phyloP scores from a whole-genome alignment of 2,113 vertebrate genomes.

The Mobula hypostoma region DNA sequence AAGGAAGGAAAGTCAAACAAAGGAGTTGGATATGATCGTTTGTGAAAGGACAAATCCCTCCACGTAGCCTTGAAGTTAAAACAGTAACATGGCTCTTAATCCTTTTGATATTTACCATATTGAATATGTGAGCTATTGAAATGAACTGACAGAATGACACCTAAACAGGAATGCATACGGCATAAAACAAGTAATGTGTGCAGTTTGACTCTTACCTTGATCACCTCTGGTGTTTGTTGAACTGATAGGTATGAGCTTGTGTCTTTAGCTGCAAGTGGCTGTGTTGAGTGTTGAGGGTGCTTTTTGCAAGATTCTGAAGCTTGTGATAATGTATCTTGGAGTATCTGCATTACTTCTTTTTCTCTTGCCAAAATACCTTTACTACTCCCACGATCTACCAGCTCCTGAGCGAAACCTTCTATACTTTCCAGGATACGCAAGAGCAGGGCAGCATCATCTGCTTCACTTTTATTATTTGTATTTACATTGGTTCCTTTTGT shows the following conservation, averaged over 20 bases:
- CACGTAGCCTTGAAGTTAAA: neutral
- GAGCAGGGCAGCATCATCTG: slow-evolving; percentile 83
- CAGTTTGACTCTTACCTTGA: slow-evolving; percentile 71
- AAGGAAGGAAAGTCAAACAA: neutral
- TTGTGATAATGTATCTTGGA: slow-evolving; percentile 80
- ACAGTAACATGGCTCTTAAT: neutral
- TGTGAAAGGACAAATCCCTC: neutral
- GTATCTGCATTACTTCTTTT: slow-evolving; percentile 89
- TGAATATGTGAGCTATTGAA: neutral
- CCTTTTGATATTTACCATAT: neutral
- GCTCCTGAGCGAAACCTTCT: slow-evolving; percentile 94
- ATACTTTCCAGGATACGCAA: slow-evolving; percentile 90
- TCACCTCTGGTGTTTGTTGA: slow-evolving; percentile 86
- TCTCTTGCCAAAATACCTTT: slow-evolving; percentile 84
- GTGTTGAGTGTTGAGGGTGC: slow-evolving; percentile 48
- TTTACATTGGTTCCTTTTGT: slow-evolving; percentile 58
- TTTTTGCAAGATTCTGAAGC: slow-evolving; percentile 57
- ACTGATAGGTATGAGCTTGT: slow-evolving; percentile 69
- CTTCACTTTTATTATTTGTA: slow-evolving; percentile 59
- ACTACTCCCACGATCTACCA: slow-evolving; percentile 84
- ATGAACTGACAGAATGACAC: neutral
- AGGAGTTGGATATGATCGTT: no score
- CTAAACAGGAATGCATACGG: neutral
- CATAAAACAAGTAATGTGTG: neutral
- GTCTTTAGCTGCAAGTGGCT: slow-evolving; percentile 54